Conservation (phyloP, 2,113 vertebrate species). For the Ivindomyrus marchei region DNA sequence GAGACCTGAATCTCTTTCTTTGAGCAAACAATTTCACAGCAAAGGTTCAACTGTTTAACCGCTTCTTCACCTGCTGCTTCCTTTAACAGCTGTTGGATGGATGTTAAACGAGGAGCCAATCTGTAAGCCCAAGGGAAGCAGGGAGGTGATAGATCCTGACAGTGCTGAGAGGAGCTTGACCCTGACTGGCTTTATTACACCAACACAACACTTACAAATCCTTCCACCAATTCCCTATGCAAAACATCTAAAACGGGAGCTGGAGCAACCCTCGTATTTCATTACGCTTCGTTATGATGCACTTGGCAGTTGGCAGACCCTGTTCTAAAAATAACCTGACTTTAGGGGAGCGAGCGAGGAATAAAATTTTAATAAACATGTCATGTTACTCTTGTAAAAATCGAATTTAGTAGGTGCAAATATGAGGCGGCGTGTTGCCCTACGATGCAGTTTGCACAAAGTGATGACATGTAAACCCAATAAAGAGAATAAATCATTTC, state of each 20-base stretch:
- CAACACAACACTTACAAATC: not conserved
- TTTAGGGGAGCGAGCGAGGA: conserved; percentile 15
- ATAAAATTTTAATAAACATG: conserved; percentile 24
- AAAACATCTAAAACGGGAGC: not conserved
- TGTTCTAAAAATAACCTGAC: conserved; percentile 15
- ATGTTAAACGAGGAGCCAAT: not conserved
- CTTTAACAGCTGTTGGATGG: not conserved
- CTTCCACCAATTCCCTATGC: not conserved
- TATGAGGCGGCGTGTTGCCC: not conserved
- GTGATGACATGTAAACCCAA: conserved; percentile 19
- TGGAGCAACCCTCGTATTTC: not conserved
- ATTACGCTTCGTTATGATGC: not conserved
- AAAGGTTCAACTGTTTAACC: not conserved
- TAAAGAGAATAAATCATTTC: conserved; percentile 22
- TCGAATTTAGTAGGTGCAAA: conserved; percentile 14
- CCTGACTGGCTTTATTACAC: not conserved
- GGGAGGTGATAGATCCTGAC: not conserved
- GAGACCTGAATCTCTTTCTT: not conserved
- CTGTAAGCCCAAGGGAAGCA: not conserved
- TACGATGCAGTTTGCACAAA: conserved; percentile 1
- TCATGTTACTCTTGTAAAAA: conserved; percentile 22
- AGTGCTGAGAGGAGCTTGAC: not conserved
- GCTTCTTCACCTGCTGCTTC: not conserved
- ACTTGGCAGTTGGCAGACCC: not conserved
- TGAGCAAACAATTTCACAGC: not conserved